phyloP scores from a whole-genome alignment of 2,113 vertebrate genomes.

The Formicarius rufipectus region DNA sequence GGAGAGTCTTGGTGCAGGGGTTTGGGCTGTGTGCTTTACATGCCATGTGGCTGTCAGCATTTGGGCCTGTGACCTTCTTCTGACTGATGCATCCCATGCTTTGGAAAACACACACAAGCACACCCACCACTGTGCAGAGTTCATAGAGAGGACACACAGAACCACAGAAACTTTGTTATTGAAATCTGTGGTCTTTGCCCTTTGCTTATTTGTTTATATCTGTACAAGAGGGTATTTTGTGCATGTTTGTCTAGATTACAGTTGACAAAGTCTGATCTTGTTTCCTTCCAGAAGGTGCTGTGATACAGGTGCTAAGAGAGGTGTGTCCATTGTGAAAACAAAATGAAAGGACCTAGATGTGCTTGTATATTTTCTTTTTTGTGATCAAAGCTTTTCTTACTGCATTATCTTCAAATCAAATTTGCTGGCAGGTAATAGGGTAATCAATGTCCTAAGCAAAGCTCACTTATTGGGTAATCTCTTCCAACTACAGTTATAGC shows the following conservation, averaged over 20 bases:
- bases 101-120: neutral
- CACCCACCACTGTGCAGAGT: neutral
- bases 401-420: neutral
- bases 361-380: neutral
- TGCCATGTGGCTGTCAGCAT: neutral
- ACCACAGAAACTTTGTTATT: neutral
- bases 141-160: neutral
- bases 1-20: neutral
- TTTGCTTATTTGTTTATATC: slow-evolving; percentile 7
- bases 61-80: neutral
- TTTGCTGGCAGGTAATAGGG: neutral
- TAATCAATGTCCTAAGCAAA: neutral
- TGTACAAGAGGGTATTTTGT: neutral
- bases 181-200: slow-evolving; percentile 4
- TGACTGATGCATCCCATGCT: neutral
- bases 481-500: neutral
- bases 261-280: neutral
- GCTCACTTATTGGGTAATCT: neutral
- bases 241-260: neutral
- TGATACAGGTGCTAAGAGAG: neutral
- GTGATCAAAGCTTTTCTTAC: neutral
- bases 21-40: neutral
- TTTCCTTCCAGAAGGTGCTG: neutral
- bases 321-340: neutral
- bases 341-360: neutral